These are phyloP conservation scores for Climacteris rufus DNA, from an alignment of 2,113 vertebrate species.

Conservation along the genomic window DNA sequence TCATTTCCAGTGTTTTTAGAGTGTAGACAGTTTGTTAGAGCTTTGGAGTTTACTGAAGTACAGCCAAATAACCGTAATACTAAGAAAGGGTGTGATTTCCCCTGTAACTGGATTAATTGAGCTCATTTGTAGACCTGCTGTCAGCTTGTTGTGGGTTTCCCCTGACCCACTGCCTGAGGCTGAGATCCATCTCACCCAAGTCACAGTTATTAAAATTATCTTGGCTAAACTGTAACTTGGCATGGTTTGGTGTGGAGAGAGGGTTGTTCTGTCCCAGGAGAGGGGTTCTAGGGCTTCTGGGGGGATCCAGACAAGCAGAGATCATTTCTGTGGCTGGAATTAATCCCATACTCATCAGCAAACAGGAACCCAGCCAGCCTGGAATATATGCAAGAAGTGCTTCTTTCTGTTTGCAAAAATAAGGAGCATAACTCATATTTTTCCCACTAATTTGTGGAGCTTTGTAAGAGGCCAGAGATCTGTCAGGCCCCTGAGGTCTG, in stretches of 20 bases:
- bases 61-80: background rate
- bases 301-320: background rate
- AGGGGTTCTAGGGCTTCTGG: background rate
- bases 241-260: background rate
- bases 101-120: background rate
- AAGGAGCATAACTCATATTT: background rate
- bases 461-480: background rate
- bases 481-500: background rate
- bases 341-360: background rate
- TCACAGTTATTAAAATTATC: background rate
- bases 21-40: background rate
- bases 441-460: fast-evolving
- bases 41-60: constrained; percentile 55
- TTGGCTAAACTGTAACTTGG: background rate
- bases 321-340: background rate
- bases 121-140: background rate
- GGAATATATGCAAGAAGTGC: fast-evolving
- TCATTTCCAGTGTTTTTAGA: background rate
- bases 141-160: background rate
- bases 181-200: background rate
- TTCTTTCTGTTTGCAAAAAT: background rate
- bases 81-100: background rate
- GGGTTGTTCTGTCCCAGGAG: background rate
- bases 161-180: background rate
- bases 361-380: background rate